Conservation (phyloP, 2,888 invertebrate genomes). For the Drosophila imparisetae region DNA sequence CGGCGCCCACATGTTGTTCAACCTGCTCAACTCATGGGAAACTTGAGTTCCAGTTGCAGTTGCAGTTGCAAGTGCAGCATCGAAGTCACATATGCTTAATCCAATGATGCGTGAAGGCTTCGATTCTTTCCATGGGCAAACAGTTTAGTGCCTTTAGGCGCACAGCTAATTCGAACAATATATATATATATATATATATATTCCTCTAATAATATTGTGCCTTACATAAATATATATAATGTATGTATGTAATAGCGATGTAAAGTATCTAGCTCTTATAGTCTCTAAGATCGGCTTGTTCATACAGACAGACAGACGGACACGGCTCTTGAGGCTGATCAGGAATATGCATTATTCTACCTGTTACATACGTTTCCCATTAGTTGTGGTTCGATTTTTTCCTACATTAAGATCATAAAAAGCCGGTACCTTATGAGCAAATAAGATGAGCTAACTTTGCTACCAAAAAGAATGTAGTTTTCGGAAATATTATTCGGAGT, state of each 20-base stretch:
- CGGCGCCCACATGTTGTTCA: conserved; percentile 33
- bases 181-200: not conserved
- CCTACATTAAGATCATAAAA: too few species aligned
- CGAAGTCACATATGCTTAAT: conserved; percentile 36
- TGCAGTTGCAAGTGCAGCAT: conserved; percentile 31
- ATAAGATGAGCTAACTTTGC: not conserved
- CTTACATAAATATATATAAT: not conserved
- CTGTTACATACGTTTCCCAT: not conserved
- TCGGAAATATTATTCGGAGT: not conserved
- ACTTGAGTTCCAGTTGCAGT: conserved; percentile 34
- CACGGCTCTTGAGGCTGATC: not conserved
- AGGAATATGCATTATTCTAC: not conserved
- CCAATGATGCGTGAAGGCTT: conserved; percentile 45
- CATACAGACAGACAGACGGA: not conserved
- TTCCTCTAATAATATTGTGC: not conserved
- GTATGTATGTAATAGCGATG: not conserved
- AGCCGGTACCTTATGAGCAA: too few species aligned
- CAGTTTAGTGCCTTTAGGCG: not conserved
- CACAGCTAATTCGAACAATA: not conserved
- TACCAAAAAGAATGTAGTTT: not conserved
- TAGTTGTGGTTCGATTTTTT: not conserved
- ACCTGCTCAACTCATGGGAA: conserved; percentile 49
- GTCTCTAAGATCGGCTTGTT: not conserved
- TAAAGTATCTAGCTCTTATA: not conserved
- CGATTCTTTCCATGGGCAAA: conserved; percentile 24